Evolutionary conservation across 2,113 vertebrate genomes (phyloP), one percentile per base, ranked within the genome.

Genomic region (Arenaria interpres): DNA sequence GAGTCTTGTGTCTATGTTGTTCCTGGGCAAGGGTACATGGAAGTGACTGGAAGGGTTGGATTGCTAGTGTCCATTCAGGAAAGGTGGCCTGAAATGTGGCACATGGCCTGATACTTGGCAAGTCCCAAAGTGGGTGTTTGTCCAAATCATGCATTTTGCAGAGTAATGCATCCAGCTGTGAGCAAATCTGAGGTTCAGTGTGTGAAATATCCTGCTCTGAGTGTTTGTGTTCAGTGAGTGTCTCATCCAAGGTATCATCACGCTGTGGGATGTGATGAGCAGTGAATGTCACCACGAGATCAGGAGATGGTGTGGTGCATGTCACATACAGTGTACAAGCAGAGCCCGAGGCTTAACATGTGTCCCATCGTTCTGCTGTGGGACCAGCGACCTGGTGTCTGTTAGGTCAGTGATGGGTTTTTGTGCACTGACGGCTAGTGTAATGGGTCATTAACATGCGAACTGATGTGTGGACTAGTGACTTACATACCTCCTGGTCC

Each of bases 351-450:
- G 25, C 35, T 51, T 33, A 37, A 12, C 1, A 0, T 69, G 51
- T 2, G 0, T 27, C 17, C 19, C 37, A 3, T n/a, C 0, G 0
- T 43, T 57, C 35, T 62, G 50, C 53, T 48, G 30, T 32, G 56
- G 59, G n/a, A 33, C 10, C 14, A 6, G 35, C 17, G 8, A 32
- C 0, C 0, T 35, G 19, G 22, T n/a, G 41, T 16, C 20, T 24
- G 1, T 59, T 45, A 2, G 3, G 7, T 63, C 54, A 10, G 12
- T 48, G 30, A 25, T 23, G 12, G 25, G 5, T 13, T 63, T 30
- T 25, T 64, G 25, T 59, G 21, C n/a, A 4, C 7, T 28, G 48
- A 25, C 30, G 24, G 19, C 13, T 66, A 4, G 2, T 4, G 8
- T 33, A 14, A 54, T 7, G 39, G 4, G 25, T 57, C 7, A 3